Evolutionary conservation across 1,140 invertebrate species (phyloP), one percentile per base, ranked within the genome.

Genomic region (Hylaeus anthracinus): DNA sequence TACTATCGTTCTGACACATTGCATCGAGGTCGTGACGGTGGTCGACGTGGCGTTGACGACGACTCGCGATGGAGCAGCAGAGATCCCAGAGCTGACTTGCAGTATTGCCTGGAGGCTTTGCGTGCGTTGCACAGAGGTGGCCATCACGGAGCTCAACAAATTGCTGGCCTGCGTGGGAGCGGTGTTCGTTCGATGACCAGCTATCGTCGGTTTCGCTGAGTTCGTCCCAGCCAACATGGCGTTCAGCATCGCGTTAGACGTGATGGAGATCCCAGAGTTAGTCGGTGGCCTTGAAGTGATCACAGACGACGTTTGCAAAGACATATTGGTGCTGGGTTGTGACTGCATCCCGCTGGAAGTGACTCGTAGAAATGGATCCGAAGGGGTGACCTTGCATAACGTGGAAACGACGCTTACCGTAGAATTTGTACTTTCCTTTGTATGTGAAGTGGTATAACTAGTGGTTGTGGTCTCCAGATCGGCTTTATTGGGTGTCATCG

Each of bases 161-260:
- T 91, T 92, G 10, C 89, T 91, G 1, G 90, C 90, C 39, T 92
- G 91, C 0, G 93, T 94, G 4, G 91, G 77, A 37, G 90, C 83
- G 0, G 92, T 92, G 48, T 90, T 93, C 1, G 88, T 85, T 53
- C 89, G 81, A 55, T 84, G 81, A 4, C 91, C 84, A 48, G 92
- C 92, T 3, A 92, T 90, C 8, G 90, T 90, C 0, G 92, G 81
- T 69, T 93, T 94, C 0, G 90, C 89, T 0, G 91, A 90, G 45
- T 86, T 89, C 8, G 91, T 90, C 4, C 90, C 90, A 1, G 92
- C 91, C 1, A 94, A 72, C 92, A 94, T 94, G 0, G 93, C 92
- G 81, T 93, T 94, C 10, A 94, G 69, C 91, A 94, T 94, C 0
- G 92, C 92, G 41, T 94, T 94, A 0, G 92, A 93, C 1, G 92